Evolutionary conservation across 2,113 vertebrate genomes (phyloP), one percentile per base, ranked within the genome.

Genomic region (Syrrhaptes paradoxus): DNA sequence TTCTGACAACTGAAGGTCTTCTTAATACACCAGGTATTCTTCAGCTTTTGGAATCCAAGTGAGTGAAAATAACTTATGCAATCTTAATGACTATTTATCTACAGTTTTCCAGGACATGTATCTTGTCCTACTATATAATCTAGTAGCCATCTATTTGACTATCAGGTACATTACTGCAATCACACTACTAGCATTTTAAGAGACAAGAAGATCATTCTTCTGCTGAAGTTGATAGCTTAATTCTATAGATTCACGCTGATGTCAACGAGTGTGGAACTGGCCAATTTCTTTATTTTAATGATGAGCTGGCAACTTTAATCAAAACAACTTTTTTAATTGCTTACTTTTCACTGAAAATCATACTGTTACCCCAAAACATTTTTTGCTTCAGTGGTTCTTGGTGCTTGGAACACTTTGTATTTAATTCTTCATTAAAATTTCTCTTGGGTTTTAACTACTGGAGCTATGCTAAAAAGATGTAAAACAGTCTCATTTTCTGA

Each of bases 11-110:
- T 7, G 99, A 99, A 84, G 98, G 98, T 81, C 98, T 99, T 95
- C 91, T 99, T 89, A 97, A 97, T 89, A 96, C 83, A 90, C 98
- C 98, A 36, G 96, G 98, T 89, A 97, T 99, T 90, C 98, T 99
- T 87, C 98, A 98, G 86, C 97, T 97, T 32, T 98, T 99, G 15
- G 99, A 99, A 97, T 99, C 99, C 55, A 97, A 96, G 99, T 99
- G 97, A 98, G 97, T 95, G 55, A 96, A 87, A 96, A 59, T 20
- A 65, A 48, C 17, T 22, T 88, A 6, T 86, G 84, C 79, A 63
- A 51, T 78, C n/a, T 18, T 67, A 73, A 1, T 28, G 11, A 41
- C 15, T 83, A 18, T 65, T 72, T 78, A 43, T 91, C 86, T 90
- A 83, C 51, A 13, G 11, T 59, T 80, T 67, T 80, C 41, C 29